phyloP scores from a whole-genome alignment of 1,140 invertebrate genomes.

The Phymorhynchus buccinoides region DNA sequence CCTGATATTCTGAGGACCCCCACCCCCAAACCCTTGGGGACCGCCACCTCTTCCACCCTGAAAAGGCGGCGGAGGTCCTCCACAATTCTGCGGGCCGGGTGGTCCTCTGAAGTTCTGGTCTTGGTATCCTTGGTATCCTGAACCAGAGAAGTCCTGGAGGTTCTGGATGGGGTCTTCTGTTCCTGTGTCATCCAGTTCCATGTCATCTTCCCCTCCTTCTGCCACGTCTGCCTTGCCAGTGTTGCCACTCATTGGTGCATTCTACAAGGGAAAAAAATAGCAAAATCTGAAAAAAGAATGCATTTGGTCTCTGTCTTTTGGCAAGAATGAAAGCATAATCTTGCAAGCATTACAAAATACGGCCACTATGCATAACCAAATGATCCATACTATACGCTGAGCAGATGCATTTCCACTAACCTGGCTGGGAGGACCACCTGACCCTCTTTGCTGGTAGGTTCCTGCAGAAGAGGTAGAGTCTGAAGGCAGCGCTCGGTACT shows the following conservation, averaged over 20 bases:
- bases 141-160: not conserved
- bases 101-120: conserved; percentile 6
- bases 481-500: not conserved
- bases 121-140: not conserved
- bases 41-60: conserved; percentile 1
- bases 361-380: no score
- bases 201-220: conserved; percentile 48
- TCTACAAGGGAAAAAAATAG: not conserved
- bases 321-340: conserved; percentile 27
- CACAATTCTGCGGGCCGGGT: not conserved
- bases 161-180: conserved; percentile 4
- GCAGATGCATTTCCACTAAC: no score
- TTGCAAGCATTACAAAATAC: not conserved
- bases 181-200: conserved; percentile 47
- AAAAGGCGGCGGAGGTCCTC: not conserved
- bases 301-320: not conserved
- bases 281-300: not conserved
- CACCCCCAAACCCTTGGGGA: not conserved
- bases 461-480: not conserved
- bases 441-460: conserved; percentile 20
- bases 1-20: conserved; percentile 21
- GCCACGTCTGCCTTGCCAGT: not conserved
- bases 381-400: no score
- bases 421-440: conserved; percentile 11
- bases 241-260: not conserved